These are phyloP conservation scores for Yponomeuta plumbellus DNA, from an alignment of 2,888 invertebrate species.

Conservation along the genomic window DNA sequence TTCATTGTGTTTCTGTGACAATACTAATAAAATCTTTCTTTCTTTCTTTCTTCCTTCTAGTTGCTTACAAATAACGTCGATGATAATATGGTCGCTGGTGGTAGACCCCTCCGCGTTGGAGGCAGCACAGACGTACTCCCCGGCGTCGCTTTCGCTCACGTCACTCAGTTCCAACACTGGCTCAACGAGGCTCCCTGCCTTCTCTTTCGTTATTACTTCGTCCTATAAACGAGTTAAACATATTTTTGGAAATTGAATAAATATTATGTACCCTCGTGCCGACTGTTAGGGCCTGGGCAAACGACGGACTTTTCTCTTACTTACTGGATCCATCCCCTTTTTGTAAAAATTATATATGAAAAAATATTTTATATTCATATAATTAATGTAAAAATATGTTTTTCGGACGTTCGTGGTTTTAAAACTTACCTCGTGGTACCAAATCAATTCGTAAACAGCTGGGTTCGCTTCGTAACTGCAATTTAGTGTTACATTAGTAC, in stretches of 20 bases:
- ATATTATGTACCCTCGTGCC: too few relatives aligned
- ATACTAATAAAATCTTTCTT: too few relatives aligned
- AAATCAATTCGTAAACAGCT: slow-evolving; percentile 47
- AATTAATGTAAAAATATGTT: too few relatives aligned
- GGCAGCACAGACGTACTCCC: slow-evolving; percentile 61
- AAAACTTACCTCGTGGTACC: slow-evolving; percentile 53
- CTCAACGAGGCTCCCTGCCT: slow-evolving; percentile 34
- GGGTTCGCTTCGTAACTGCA: slow-evolving; percentile 61
- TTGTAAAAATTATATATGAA: too few relatives aligned
- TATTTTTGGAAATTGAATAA: background rate
- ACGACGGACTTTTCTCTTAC: too few relatives aligned
- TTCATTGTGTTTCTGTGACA: too few relatives aligned
- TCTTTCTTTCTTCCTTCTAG: too few relatives aligned
- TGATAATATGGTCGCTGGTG: slow-evolving; percentile 48
- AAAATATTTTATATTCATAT: too few relatives aligned
- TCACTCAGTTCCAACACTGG: slow-evolving; percentile 41
- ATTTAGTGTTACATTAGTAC: slow-evolving; percentile 47
- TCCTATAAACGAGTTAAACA: slow-evolving; percentile 37
- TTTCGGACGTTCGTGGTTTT: background rate
- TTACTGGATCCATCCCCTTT: too few relatives aligned
- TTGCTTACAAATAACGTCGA: slow-evolving; percentile 57
- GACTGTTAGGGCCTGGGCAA: too few relatives aligned
- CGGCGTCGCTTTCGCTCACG: slow-evolving; percentile 45
- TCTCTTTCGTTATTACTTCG: slow-evolving; percentile 37
- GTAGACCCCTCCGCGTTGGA: slow-evolving; percentile 52